phyloP scores from a whole-genome alignment of 2,888 invertebrate species.

The Diarsia rubi region DNA sequence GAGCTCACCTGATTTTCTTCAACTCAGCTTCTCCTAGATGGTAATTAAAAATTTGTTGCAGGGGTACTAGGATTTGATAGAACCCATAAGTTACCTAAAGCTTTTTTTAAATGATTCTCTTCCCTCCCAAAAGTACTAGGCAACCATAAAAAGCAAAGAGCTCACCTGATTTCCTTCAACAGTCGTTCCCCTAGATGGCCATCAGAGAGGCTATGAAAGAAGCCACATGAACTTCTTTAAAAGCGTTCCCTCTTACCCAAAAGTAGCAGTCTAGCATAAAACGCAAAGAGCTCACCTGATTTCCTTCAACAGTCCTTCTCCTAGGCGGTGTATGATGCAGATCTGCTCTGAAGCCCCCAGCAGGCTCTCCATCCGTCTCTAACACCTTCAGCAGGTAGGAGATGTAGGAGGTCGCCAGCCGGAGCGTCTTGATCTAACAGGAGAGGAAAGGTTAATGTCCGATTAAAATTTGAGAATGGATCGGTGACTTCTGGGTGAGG shows the following conservation, averaged over 20 bases:
- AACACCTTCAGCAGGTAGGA: slow-evolving; percentile 97
- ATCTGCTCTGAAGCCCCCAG: slow-evolving; percentile 97
- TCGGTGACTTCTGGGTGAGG: slow-evolving; percentile 42
- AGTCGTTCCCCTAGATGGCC: slow-evolving; percentile 82
- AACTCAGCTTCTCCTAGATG: neutral
- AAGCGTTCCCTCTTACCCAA: neutral
- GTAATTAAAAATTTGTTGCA: neutral
- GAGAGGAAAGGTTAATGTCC: slow-evolving; percentile 62
- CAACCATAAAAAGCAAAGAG: neutral
- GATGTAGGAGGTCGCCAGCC: slow-evolving; percentile 98
- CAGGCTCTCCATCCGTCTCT: slow-evolving; percentile 96
- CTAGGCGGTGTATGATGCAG: slow-evolving; percentile 91
- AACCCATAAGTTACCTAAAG: neutral
- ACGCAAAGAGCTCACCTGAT: slow-evolving; percentile 72
- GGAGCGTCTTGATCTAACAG: slow-evolving; percentile 97
- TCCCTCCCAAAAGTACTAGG: slow-evolving; percentile 21
- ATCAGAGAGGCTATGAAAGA: too few relatives aligned
- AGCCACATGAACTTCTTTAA: too few relatives aligned
- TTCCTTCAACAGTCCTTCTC: slow-evolving; percentile 76
- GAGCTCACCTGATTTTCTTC: neutral
- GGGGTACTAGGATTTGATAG: neutral
- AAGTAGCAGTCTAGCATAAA: slow-evolving; percentile 25
- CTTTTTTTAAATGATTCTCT: too few relatives aligned
- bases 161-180: slow-evolving; percentile 78
- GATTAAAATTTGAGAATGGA: slow-evolving; percentile 63